A percentile compares a stretch with the other conserved stretches of the same genome.
Conservation (phyloP, 2,113 vertebrate species). For the Onychostoma macrolepis region DNA sequence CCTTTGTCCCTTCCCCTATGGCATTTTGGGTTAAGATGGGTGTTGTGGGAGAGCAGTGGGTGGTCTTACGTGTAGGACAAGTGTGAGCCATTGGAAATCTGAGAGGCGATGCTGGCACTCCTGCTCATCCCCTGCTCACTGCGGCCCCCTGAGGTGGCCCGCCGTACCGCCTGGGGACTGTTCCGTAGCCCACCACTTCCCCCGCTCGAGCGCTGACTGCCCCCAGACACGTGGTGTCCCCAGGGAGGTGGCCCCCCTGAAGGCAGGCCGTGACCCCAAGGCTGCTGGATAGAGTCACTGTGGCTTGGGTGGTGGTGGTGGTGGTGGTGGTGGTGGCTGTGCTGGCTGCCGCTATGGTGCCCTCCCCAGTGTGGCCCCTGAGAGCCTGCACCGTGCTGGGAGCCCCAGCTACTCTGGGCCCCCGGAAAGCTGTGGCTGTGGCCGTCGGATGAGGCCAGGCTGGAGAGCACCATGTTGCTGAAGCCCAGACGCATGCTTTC, state of each 20-base stretch:
- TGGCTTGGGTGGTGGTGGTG: constrained; percentile 83
- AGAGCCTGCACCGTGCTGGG: constrained; percentile 76
- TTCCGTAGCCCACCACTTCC: constrained; percentile 88
- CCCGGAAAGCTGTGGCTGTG: constrained; percentile 81
- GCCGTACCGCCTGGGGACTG: constrained; percentile 95
- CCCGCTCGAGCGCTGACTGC: constrained; percentile 85
- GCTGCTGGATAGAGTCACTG: constrained; percentile 88
- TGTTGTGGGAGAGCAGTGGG: constrained; percentile 40
- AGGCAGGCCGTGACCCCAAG: constrained; percentile 94
- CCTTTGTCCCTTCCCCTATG: constrained; percentile 33
- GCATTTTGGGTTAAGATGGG: constrained; percentile 25
- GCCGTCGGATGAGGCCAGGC: constrained; percentile 61
- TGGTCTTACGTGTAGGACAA: constrained; percentile 92
- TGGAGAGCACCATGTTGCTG: constrained; percentile 90
- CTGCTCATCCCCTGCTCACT: constrained; percentile 97
- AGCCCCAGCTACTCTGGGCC: constrained; percentile 85
- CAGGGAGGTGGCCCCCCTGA: constrained; percentile 90
- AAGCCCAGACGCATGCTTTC: constrained; percentile 98
- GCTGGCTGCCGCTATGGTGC: constrained; percentile 67
- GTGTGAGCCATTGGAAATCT: constrained; percentile 98
- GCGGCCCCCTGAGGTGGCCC: constrained; percentile 93
- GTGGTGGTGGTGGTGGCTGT: constrained; percentile 79
- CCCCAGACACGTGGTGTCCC: constrained; percentile 90
- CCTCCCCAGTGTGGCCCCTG: constrained; percentile 85
- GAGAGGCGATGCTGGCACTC: constrained; percentile 97